Conservation (phyloP, 2,113 vertebrate species). For the Tenrec ecaudatus region DNA sequence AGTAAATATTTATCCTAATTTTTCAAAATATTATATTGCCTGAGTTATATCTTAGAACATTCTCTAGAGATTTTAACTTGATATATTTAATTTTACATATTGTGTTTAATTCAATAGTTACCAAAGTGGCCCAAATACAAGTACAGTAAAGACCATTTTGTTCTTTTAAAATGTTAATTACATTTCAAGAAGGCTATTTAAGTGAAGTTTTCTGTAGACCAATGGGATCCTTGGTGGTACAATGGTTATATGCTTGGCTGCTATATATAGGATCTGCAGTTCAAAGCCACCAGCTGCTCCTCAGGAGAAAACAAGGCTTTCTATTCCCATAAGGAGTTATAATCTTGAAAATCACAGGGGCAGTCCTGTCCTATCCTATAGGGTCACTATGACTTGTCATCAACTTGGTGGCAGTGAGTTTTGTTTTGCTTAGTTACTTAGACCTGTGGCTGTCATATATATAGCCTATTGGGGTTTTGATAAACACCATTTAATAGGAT, state of each 20-base stretch:
- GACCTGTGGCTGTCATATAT: slow-evolving; percentile 3
- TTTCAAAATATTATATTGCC: slow-evolving; percentile 49
- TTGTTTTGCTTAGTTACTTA: not conserved
- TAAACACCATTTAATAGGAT: slow-evolving; percentile 55
- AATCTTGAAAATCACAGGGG: too few species aligned
- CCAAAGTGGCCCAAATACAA: slow-evolving; percentile 21
- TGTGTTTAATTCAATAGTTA: slow-evolving; percentile 42
- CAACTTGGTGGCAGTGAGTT: too few species aligned
- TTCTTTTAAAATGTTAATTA: slow-evolving; percentile 63
- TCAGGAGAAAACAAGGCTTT: too few species aligned
- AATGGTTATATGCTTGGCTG: too few species aligned
- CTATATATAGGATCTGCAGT: too few species aligned
- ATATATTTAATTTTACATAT: slow-evolving; percentile 46
- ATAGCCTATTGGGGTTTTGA: not conserved
- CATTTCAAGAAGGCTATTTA: slow-evolving; percentile 20
- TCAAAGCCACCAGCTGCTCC: too few species aligned
- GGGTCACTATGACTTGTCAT: too few species aligned
- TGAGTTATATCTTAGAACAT: slow-evolving; percentile 61
- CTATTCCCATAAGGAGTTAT: too few species aligned
- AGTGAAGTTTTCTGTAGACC: not conserved
- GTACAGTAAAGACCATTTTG: slow-evolving; percentile 40
- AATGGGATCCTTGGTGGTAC: not conserved
- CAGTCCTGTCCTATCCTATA: too few species aligned
- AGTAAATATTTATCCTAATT: slow-evolving; percentile 45
- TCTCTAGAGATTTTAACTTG: slow-evolving; percentile 27